Evolutionary conservation across 2,113 vertebrate species (phyloP), one percentile per base, ranked within the genome.

Genomic region (Trinectes maculatus): DNA sequence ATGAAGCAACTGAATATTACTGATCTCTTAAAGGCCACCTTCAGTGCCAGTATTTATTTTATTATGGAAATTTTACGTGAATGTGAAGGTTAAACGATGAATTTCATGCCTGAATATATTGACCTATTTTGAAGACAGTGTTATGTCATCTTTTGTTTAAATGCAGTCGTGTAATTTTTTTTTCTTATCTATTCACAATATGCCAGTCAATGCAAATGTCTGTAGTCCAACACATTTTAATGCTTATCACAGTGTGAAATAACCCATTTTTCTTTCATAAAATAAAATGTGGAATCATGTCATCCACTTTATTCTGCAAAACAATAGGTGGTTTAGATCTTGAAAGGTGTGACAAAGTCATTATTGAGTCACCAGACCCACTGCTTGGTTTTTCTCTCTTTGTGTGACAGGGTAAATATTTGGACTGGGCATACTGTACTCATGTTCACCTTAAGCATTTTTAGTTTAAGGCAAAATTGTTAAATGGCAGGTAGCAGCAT

Each of bases 351-450:
- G 5, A 31, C 33, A n/a, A n/a, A 34, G 19, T 49, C n/a, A 1
- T 8, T 21, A 13, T 25, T 5, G 16, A 11, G 39, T 39, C 31
- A 53, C 19, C 19, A 9, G 10, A 5, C 18, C 25, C 39, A 31
- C 71, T 25, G 29, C 18, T 33, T 5, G 36, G 34, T 42, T 19
- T 52, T 62, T 58, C 42, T 61, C 48, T 24, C 6, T 54, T 66
- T 65, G 16, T 63, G 59, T 61, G 59, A 49, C 46, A n/a, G 42
- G 21, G 29, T 86, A 73, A 84, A 76, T 84, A 69, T 86, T 81
- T 83, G 48, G 21, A 73, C 25, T 49, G 26, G 68, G 47, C 5
- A 34, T 46, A 18, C 36, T 52, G 51, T 39, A 66, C 39, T 68
- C 16, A 66, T 28, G 31, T 46, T 71, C 40, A 56, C 56, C 18